Evolutionary conservation across 2,888 invertebrate species (phyloP).

Genomic region (Leistus spinibarbis): DNA sequence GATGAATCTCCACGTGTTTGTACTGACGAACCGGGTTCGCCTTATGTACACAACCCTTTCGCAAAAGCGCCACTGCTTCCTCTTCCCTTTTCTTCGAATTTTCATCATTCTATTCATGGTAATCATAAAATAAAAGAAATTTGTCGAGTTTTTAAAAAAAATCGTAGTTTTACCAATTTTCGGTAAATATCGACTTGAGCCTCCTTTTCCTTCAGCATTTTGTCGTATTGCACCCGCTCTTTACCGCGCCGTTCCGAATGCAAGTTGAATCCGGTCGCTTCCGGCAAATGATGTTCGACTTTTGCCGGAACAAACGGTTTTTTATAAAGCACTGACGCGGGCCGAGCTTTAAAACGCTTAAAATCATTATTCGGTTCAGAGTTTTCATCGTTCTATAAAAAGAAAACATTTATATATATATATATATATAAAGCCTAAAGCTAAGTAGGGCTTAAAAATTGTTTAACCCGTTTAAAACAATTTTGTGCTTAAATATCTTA

Average conservation of each 20-base stretch:
- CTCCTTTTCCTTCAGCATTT: constrained; percentile 62
- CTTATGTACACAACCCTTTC: constrained; percentile 65
- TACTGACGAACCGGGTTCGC: constrained; percentile 66
- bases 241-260: constrained; percentile 68
- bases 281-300: constrained; percentile 56
- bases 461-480: no score
- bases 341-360: constrained; percentile 66
- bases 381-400: constrained; percentile 54
- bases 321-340: constrained; percentile 65
- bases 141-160: background rate
- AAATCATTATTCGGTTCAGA: constrained; percentile 44
- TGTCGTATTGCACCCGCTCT: constrained; percentile 67
- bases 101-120: constrained; percentile 52
- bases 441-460: no score
- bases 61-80: constrained; percentile 59
- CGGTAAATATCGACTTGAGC: constrained; percentile 58
- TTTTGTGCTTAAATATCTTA: no score
- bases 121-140: constrained; percentile 4
- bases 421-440: background rate
- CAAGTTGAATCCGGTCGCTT: constrained; percentile 64
- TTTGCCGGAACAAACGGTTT: constrained; percentile 70
- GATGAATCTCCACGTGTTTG: constrained; percentile 60
- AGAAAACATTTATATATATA: constrained; percentile 19
- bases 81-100: constrained; percentile 56
- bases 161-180: constrained; percentile 42